Conservation (phyloP, 2,797 vertebrate species). For the Molossus alvarezi region DNA sequence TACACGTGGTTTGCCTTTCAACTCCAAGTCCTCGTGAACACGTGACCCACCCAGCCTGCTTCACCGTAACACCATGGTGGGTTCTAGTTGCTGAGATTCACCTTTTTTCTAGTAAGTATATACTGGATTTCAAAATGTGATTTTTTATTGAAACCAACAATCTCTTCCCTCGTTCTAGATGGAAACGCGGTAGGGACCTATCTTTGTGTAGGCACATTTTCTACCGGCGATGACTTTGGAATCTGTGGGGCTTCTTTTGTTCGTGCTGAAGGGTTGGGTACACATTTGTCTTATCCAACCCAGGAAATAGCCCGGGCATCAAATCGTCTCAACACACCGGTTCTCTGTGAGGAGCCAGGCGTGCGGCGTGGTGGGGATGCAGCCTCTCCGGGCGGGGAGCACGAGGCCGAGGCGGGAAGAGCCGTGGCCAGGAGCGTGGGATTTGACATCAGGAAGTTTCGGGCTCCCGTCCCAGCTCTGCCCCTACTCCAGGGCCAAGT, state of each 20-base stretch:
- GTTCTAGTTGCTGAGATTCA: not conserved
- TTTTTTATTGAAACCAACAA: not conserved
- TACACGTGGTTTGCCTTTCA: not conserved
- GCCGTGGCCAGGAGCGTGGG: not conserved
- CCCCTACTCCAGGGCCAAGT: not conserved
- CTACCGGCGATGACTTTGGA: not conserved
- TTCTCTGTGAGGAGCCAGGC: not conserved
- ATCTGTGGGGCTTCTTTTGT: not conserved
- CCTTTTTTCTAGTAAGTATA: conserved; percentile 21
- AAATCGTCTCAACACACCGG: not conserved
- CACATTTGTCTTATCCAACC: not conserved
- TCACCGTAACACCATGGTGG: not conserved
- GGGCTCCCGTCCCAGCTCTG: not conserved
- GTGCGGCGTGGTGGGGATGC: not conserved
- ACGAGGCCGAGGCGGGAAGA: not conserved
- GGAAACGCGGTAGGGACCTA: not conserved
- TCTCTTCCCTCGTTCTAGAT: not conserved
- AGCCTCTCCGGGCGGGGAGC: not conserved
- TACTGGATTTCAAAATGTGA: not conserved
- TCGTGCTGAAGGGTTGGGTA: too few species aligned
- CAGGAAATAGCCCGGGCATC: not conserved
- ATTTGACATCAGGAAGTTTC: not conserved
- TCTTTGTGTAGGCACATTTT: not conserved
- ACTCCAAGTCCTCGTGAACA: not conserved
- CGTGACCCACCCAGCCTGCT: not conserved